These are phyloP conservation scores for Mesoligia furuncula DNA, from an alignment of 2,888 invertebrate genomes.

Conservation along the genomic window DNA sequence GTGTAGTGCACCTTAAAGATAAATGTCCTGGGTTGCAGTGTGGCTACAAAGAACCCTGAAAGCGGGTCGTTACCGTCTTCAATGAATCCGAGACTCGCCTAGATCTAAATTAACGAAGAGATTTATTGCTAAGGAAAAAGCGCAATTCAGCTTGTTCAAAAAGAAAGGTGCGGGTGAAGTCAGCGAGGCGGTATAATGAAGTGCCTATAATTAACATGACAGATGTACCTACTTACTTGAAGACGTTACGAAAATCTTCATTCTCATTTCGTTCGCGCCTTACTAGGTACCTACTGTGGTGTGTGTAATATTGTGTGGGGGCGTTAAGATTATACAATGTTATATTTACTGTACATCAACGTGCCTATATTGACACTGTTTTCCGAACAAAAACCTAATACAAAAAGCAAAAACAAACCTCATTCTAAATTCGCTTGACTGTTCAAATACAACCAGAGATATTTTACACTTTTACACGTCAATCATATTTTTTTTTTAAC, in stretches of 20 bases:
- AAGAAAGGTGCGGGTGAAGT: constrained; percentile 50
- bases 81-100: constrained; percentile 52
- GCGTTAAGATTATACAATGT: background rate
- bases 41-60: constrained; percentile 53
- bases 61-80: constrained; percentile 61
- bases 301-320: background rate
- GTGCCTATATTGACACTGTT: background rate
- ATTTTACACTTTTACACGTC: too few relatives aligned
- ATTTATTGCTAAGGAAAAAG: constrained; percentile 67
- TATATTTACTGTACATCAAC: background rate
- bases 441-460: too few relatives aligned
- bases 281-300: background rate
- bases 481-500: too few relatives aligned
- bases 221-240: constrained; percentile 24
- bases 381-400: too few relatives aligned
- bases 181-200: constrained; percentile 58
- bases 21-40: constrained; percentile 38
- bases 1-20: background rate
- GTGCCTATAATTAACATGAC: constrained; percentile 64
- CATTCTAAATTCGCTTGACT: background rate
- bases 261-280: background rate
- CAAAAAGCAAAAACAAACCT: too few relatives aligned
- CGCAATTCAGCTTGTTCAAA: constrained; percentile 60
- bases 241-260: background rate
- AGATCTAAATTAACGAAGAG: constrained; percentile 71